Conservation (phyloP, 2,113 vertebrate species). For the Epinephelus cyanopodus region DNA sequence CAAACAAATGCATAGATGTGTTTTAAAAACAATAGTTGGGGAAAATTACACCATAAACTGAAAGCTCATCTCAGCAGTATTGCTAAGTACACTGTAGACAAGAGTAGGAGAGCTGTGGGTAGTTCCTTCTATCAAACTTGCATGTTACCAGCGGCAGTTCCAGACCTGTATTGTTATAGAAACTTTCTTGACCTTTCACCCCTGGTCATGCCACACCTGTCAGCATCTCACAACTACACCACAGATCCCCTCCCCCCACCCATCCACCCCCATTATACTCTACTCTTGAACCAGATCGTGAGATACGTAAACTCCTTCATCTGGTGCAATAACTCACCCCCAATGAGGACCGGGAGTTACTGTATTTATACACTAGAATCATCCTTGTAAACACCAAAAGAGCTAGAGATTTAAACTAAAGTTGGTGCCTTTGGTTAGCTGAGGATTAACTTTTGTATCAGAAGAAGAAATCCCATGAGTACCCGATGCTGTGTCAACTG, state of each 20-base stretch:
- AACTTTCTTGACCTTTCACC: slow-evolving; percentile 61
- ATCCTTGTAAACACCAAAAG: neutral
- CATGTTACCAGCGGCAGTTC: slow-evolving; percentile 29
- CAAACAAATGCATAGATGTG: neutral
- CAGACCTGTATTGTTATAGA: slow-evolving; percentile 43
- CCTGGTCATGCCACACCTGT: slow-evolving; percentile 71
- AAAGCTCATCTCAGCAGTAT: neutral
- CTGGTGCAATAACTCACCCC: slow-evolving; percentile 2
- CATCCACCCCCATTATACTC: slow-evolving; percentile 4
- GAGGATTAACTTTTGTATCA: neutral
- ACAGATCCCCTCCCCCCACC: slow-evolving; percentile 13
- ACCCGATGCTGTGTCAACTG: neutral
- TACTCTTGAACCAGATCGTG: slow-evolving; percentile 22
- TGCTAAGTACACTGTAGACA: neutral
- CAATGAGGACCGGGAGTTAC: neutral
- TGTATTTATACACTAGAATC: neutral
- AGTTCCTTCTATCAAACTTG: neutral
- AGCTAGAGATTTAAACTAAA: neutral
- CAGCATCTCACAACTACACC: slow-evolving; percentile 70
- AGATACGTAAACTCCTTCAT: slow-evolving; percentile 6
- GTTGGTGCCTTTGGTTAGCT: neutral
- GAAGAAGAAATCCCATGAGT: neutral
- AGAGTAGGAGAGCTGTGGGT: neutral
- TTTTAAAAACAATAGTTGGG: neutral
- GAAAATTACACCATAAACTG: neutral